Conservation (phyloP, 2,113 vertebrate species). For the Corythornis madagascariensis region DNA sequence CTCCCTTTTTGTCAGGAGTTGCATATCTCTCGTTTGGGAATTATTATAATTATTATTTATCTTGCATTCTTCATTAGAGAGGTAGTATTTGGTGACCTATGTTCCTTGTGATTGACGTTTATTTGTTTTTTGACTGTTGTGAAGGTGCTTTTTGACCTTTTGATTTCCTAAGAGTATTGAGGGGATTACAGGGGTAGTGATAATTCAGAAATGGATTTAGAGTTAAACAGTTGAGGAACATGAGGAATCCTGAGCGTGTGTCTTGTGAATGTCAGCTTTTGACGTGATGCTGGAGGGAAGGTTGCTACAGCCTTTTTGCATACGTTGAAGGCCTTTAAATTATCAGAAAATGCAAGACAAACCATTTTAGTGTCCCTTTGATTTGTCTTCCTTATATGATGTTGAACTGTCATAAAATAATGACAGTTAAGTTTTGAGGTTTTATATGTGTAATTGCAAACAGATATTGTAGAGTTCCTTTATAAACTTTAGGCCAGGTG, state of each 20-base stretch:
- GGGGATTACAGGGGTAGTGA: neutral
- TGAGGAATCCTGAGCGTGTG: neutral
- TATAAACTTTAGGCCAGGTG: conserved; percentile 17
- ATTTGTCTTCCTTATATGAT: conserved; percentile 34
- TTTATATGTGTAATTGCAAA: conserved; percentile 12
- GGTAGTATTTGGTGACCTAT: neutral
- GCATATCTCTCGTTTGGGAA: neutral
- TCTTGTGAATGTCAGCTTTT: neutral
- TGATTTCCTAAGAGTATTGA: neutral
- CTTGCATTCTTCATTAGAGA: neutral
- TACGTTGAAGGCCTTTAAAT: neutral
- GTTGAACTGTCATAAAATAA: neutral
- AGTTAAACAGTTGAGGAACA: neutral
- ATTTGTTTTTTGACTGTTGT: neutral
- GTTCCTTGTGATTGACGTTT: neutral
- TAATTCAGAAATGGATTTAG: neutral
- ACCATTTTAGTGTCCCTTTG: neutral
- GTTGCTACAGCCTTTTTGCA: neutral
- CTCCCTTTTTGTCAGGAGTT: neutral
- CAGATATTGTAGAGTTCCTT: neutral
- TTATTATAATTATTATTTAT: neutral
- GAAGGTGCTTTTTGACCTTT: neutral
- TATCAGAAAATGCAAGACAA: conserved; percentile 15
- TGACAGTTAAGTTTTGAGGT: neutral
- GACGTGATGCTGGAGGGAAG: neutral